Percentiles rank a stretch among this genome's conserved stretches.
These are phyloP conservation scores for Lycophotia porphyrea DNA, from an alignment of 2,888 invertebrate species.

Conservation along the genomic window DNA sequence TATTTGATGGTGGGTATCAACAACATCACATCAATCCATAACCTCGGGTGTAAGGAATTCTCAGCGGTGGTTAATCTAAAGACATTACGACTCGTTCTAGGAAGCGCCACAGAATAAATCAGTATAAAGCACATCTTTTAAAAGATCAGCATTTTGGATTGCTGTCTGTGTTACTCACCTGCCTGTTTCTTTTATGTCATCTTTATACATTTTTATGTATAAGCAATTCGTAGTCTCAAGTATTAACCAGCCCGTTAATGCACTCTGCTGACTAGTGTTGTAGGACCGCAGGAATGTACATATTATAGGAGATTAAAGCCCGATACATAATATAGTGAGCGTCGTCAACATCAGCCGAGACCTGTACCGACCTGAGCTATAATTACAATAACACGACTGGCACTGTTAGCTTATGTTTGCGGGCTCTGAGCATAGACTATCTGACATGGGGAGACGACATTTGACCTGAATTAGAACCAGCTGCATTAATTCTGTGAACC, in stretches of 20 bases:
- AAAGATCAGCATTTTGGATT: background rate
- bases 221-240: background rate
- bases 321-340: background rate
- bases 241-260: background rate
- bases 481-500: background rate
- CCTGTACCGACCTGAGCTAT: slow-evolving; percentile 7
- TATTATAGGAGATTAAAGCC: background rate
- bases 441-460: background rate
- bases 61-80: background rate
- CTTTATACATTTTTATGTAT: background rate
- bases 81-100: background rate
- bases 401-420: slow-evolving; percentile 21
- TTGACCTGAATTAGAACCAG: background rate
- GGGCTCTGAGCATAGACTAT: slow-evolving; percentile 11
- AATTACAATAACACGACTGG: slow-evolving; percentile 35
- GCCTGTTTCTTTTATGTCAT: background rate
- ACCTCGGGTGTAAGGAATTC: background rate
- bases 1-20: slow-evolving; percentile 30
- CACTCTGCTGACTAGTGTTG: background rate
- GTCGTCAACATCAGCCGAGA: background rate
- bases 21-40: background rate
- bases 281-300: background rate
- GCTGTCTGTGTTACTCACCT: background rate
- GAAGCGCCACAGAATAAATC: no score
- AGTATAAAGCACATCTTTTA: background rate